These are phyloP conservation scores for Diarsia dahlii DNA, from an alignment of 2,888 invertebrate species.

Conservation along the genomic window DNA sequence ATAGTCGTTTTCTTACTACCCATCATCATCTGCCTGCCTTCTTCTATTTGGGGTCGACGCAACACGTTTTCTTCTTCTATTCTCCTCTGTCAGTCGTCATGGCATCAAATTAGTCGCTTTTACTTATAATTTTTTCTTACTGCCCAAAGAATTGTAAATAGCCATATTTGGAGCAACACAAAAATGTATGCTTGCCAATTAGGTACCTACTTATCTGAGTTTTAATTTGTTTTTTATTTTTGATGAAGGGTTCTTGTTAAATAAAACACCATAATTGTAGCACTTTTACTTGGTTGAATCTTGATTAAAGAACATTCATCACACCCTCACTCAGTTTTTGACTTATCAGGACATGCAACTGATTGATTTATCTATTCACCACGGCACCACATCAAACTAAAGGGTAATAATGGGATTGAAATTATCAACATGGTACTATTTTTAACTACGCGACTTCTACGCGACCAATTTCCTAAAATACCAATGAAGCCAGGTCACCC, in stretches of 20 bases:
- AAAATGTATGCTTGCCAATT: neutral
- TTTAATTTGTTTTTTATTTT: neutral
- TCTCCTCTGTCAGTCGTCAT: no score
- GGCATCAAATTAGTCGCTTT: no score
- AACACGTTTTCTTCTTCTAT: no score
- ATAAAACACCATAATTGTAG: neutral
- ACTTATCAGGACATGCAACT: neutral
- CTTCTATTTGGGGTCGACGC: no score
- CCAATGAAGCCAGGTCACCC: conserved; percentile 21
- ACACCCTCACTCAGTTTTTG: neutral
- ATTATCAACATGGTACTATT: neutral
- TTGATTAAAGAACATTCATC: neutral
- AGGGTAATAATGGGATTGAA: neutral
- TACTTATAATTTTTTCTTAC: no score
- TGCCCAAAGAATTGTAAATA: neutral
- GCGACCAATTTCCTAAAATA: conserved; percentile 22
- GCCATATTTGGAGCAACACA: neutral
- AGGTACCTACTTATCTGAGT: neutral
- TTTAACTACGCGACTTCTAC: no score
- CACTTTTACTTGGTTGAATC: neutral
- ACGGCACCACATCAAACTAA: neutral
- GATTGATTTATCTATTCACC: neutral
- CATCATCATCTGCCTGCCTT: neutral
- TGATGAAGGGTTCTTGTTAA: neutral
- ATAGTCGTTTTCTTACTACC: neutral